phyloP scores from a whole-genome alignment of 2,797 vertebrate species.

The Typhlichthys eigenmanni region DNA sequence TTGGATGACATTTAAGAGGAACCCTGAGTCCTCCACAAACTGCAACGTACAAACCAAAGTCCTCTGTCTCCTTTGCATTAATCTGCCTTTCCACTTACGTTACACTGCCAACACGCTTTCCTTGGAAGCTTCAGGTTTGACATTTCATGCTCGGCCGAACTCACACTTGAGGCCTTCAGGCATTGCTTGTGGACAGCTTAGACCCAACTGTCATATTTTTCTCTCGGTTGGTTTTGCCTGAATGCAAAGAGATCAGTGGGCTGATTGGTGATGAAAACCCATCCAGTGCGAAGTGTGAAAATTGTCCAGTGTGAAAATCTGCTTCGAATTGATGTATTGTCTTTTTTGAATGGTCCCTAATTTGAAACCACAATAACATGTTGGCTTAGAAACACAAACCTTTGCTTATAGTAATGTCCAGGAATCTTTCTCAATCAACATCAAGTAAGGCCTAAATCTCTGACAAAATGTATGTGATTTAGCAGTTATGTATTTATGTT shows the following conservation, averaged over 20 bases:
- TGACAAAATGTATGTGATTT: no score
- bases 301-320: conserved; percentile 26
- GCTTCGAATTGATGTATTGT: conserved; percentile 12
- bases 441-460: no score
- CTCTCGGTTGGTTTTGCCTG: conserved; percentile 65
- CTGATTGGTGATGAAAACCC: conserved; percentile 73
- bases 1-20: conserved; percentile 69
- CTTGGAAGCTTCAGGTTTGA: conserved; percentile 64
- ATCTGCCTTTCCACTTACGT: conserved; percentile 66
- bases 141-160: conserved; percentile 61
- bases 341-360: no score
- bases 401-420: no score
- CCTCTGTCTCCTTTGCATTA: conserved; percentile 57
- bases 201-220: conserved; percentile 69
- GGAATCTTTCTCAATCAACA: no score
- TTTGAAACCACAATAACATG: no score
- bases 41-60: conserved; percentile 63
- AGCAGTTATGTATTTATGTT: no score
- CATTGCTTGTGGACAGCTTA: conserved; percentile 66
- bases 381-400: no score
- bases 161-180: conserved; percentile 65
- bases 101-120: conserved; percentile 65
- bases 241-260: conserved; percentile 67
- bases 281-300: conserved; percentile 58
- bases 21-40: conserved; percentile 55